Evolutionary conservation across 2,888 invertebrate species (phyloP).

Genomic region (Caenorhabditis sp.): DNA sequence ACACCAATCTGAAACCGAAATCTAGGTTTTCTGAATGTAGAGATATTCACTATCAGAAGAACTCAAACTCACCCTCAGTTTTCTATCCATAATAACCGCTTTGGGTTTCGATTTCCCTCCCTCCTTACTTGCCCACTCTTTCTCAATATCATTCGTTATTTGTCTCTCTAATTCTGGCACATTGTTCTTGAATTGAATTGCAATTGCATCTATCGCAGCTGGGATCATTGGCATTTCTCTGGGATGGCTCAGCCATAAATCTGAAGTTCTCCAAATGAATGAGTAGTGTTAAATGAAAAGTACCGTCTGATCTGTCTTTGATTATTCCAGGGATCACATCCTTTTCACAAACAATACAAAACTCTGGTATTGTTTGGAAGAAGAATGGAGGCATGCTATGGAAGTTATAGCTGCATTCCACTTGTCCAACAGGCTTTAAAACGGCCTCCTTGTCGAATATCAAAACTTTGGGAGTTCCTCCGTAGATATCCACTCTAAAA

Average conservation of each 20-base stretch:
- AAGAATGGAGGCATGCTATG: slow-evolving; percentile 50
- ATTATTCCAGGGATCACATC: slow-evolving; percentile 73
- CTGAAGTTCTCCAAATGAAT: not conserved
- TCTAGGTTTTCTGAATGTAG: not conserved
- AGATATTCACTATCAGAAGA: no score
- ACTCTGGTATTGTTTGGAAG: slow-evolving; percentile 72
- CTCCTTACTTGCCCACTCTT: slow-evolving; percentile 47
- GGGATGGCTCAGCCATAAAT: slow-evolving; percentile 47
- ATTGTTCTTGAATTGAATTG: slow-evolving; percentile 53
- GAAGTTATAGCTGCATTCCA: slow-evolving; percentile 50
- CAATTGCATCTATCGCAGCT: slow-evolving; percentile 46
- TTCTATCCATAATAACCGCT: slow-evolving; percentile 54
- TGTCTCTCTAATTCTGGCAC: slow-evolving; percentile 51
- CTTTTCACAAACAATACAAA: slow-evolving; percentile 62
- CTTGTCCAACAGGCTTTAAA: slow-evolving; percentile 42
- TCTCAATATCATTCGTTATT: slow-evolving; percentile 42
- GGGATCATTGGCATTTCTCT: slow-evolving; percentile 54
- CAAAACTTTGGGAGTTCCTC: slow-evolving; percentile 71
- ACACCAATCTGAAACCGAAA: slow-evolving; percentile 84
- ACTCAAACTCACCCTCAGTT: slow-evolving; percentile 32
- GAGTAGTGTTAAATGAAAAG: not conserved
- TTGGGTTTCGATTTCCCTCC: slow-evolving; percentile 31
- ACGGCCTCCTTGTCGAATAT: slow-evolving; percentile 60
- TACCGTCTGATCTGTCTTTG: slow-evolving; percentile 38
- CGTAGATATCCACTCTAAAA: slow-evolving; percentile 67